Conservation (phyloP, 2,797 vertebrate species). For the Luscinia megarhynchos region DNA sequence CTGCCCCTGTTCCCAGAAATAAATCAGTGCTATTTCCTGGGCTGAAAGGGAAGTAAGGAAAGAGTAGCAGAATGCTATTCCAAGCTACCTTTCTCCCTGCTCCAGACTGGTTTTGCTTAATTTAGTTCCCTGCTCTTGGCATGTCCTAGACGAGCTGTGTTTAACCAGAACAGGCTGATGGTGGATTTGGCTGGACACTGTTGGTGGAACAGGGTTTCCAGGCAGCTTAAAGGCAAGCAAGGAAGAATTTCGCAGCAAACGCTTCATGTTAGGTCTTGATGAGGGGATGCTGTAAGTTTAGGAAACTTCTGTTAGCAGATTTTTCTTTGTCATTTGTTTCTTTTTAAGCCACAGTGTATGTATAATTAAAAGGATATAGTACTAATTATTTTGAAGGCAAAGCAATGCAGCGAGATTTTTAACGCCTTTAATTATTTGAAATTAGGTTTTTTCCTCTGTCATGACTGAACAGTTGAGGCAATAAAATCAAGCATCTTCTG, state of each 20-base stretch:
- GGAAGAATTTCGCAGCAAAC: not conserved
- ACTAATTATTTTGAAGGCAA: slow-evolving; percentile 43
- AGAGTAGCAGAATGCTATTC: not conserved
- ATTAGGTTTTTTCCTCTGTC: slow-evolving; percentile 10
- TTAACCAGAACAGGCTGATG: not conserved
- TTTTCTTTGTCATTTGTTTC: not conserved
- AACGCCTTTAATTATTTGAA: slow-evolving; percentile 19
- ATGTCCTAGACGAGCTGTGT: not conserved
- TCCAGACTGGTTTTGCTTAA: not conserved
- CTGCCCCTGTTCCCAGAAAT: not conserved
- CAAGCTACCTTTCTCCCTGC: not conserved
- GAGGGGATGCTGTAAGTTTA: not conserved
- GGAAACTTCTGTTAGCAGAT: slow-evolving; percentile 4
- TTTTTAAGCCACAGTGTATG: not conserved
- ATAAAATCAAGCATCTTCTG: not conserved
- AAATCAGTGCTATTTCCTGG: not conserved
- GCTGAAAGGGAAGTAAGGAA: not conserved
- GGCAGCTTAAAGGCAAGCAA: not conserved
- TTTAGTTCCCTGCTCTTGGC: not conserved
- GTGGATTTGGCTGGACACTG: not conserved
- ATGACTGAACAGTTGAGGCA: not conserved
- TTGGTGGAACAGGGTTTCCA: not conserved
- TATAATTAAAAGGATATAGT: slow-evolving; percentile 42
- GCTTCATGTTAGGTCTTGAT: not conserved
- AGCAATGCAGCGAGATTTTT: not conserved